Conservation (phyloP, 2,113 vertebrate species). For the Nansenia antarctica region DNA sequence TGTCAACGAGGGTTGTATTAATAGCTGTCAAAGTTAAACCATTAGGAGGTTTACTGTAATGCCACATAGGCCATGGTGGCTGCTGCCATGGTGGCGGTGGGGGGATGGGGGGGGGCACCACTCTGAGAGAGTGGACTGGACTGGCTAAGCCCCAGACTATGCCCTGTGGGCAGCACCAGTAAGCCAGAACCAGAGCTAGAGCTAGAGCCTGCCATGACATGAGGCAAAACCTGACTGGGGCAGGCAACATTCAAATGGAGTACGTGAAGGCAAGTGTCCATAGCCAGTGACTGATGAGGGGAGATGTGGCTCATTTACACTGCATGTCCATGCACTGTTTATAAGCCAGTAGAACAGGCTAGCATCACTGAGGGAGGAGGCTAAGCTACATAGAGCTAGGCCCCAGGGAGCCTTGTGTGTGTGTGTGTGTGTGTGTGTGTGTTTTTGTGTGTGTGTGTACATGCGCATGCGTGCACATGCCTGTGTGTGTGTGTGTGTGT, state of each 20-base stretch:
- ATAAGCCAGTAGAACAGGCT: constrained; percentile 46
- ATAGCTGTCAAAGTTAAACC: constrained; percentile 61
- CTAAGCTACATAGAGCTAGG: constrained; percentile 9
- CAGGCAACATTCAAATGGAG: constrained; percentile 42
- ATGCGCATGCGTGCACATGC: not conserved
- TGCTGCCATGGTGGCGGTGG: constrained; percentile 32
- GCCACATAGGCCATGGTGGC: constrained; percentile 30
- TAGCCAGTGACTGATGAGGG: constrained; percentile 52
- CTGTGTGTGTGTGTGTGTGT: constrained; percentile 15
- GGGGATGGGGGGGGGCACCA: constrained; percentile 55
- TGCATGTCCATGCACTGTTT: constrained; percentile 64
- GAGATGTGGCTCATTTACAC: constrained; percentile 54
- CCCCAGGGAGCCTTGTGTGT: constrained; percentile 27
- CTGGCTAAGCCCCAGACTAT: constrained; percentile 20
- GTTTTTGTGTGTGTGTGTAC: constrained; percentile 14
- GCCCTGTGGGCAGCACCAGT: not conserved
- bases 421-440: constrained; percentile 4
- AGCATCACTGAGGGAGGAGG: constrained; percentile 39
- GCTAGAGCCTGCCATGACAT: too few species aligned
- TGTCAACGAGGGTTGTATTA: constrained; percentile 54
- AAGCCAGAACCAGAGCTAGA: too few species aligned
- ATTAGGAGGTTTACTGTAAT: constrained; percentile 60
- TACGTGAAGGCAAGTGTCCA: constrained; percentile 59
- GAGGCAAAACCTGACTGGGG: too few species aligned
- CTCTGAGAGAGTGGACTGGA: constrained; percentile 26